A percentile compares a stretch with the other conserved stretches of the same genome.
phyloP scores from a whole-genome alignment of 2,888 invertebrate genomes.

The Cataglyphis cursor region DNA sequence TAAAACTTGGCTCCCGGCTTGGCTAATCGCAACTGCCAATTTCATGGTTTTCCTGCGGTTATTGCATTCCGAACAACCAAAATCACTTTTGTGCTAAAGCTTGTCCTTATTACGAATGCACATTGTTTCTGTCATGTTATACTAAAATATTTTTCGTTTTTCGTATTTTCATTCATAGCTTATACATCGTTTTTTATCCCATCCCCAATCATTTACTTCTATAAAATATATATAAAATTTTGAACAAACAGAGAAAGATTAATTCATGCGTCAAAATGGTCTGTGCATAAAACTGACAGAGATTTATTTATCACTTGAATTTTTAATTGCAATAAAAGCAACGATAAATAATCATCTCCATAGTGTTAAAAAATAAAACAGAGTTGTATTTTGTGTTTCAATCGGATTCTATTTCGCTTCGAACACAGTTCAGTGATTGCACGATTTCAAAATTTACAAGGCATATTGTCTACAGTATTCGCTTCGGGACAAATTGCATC shows the following conservation, averaged over 20 bases:
- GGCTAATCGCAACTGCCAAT: slow-evolving; percentile 47
- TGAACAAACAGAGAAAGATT: background rate
- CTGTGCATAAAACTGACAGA: background rate
- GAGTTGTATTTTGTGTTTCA: background rate
- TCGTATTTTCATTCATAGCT: background rate
- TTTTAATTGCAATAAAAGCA: background rate
- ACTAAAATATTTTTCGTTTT: background rate
- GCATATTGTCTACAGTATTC: background rate
- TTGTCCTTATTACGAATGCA: slow-evolving; percentile 22
- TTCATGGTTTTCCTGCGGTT: slow-evolving; percentile 40
- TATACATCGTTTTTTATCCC: background rate
- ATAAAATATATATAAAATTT: background rate
- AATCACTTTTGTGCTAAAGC: background rate
- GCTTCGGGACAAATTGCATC: background rate
- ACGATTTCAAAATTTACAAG: slow-evolving; percentile 37
- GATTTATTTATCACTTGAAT: slow-evolving; percentile 15
- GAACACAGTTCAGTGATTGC: slow-evolving; percentile 11
- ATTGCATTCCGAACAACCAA: slow-evolving; percentile 2
- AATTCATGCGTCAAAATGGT: background rate
- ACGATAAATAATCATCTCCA: background rate
- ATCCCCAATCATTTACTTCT: background rate
- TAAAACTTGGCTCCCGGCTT: slow-evolving; percentile 41
- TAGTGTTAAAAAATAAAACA: slow-evolving; percentile 1
- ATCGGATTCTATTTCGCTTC: slow-evolving; percentile 5
- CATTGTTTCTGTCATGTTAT: background rate